Base-by-base conservation (phyloP, 2,888 invertebrate genomes). In the Chirona hameri region DNA sequence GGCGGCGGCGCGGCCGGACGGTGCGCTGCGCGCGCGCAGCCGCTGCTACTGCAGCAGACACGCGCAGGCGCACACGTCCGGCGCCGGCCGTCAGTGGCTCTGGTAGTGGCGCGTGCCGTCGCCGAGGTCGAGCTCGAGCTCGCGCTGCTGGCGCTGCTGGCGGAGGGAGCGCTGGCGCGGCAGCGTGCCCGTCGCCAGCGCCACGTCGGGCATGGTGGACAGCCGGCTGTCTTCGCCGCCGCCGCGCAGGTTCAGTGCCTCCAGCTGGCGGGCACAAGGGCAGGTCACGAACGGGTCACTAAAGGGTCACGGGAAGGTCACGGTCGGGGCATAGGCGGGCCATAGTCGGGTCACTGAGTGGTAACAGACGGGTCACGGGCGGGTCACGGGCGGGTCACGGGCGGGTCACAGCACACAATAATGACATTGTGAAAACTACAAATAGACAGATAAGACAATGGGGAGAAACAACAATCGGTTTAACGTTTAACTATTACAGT, bases 51-150 rank as follows among this genome's bases (percentile, higher is more conserved):
- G 76, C 76, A 76, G 76, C 21, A 39, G 29, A n/a, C 82, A 79
- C 24, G 82, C 52, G 55, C 81, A 81, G 29, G 39, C 76, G 76
- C 76, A 76, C 39, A 46, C 76, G 76, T 76, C 76, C 76, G 76
- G 76, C 46, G 76, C 27, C 76, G 39, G 46, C 69, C 76, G 65
- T 76, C 79, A 79, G 39, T 60, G 29, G 29, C 65, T 82, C 81
- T 83, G 83, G 81, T 84, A 83, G 81, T 84, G 85, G 81, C 83
- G 83, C 29, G 85, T 83, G 21, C 85, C 84, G 79, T 85, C 85
- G 10, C 84, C 85, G 18, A 85, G 83, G 79, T 85, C 85, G 18
- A 84, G 83, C 24, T 84, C 83, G 83, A 84, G 83, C 80, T 83
- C 83, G 10, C 80, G 57, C 27, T 82, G 57, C 27, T 82, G 81